Percentiles rank a stretch among this genome's conserved stretches.
phyloP scores from a whole-genome alignment of 2,888 invertebrate genomes.

The Epinotia bilunana region DNA sequence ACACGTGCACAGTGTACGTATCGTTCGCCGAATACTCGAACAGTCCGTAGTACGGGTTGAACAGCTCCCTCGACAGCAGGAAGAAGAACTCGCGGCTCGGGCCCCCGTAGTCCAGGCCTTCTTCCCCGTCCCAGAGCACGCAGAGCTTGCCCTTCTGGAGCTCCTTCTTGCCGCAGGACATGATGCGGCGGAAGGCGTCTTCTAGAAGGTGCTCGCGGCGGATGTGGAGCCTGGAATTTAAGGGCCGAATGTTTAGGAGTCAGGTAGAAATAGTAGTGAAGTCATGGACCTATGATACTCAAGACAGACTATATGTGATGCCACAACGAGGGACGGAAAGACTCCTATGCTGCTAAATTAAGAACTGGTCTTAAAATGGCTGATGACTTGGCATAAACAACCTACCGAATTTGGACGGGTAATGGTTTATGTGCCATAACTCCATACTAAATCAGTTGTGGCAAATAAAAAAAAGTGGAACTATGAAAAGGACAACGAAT shows the following conservation, averaged over 20 bases:
- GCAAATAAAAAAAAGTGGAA: too few species aligned
- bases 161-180: constrained; percentile 98
- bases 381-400: too few species aligned
- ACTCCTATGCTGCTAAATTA: too few species aligned
- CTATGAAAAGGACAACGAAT: too few species aligned
- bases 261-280: not conserved
- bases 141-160: constrained; percentile 97
- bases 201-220: constrained; percentile 96
- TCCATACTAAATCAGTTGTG: too few species aligned
- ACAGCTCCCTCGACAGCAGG: constrained; percentile 97
- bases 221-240: constrained; percentile 90
- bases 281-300: too few species aligned
- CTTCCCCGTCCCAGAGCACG: constrained; percentile 97
- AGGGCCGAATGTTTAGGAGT: not conserved
- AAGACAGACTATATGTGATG: too few species aligned
- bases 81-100: constrained; percentile 99
- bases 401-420: too few species aligned
- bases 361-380: too few species aligned
- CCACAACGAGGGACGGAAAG: too few species aligned
- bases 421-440: too few species aligned
- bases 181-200: constrained; percentile 98
- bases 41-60: constrained; percentile 99
- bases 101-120: constrained; percentile 98
- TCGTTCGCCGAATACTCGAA: constrained; percentile 99
- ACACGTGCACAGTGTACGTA: constrained; percentile 97